A percentile compares a stretch with the other conserved stretches of the same genome.
Evolutionary conservation across 2,113 vertebrate species (phyloP).

Genomic region (Tachycineta bicolor): DNA sequence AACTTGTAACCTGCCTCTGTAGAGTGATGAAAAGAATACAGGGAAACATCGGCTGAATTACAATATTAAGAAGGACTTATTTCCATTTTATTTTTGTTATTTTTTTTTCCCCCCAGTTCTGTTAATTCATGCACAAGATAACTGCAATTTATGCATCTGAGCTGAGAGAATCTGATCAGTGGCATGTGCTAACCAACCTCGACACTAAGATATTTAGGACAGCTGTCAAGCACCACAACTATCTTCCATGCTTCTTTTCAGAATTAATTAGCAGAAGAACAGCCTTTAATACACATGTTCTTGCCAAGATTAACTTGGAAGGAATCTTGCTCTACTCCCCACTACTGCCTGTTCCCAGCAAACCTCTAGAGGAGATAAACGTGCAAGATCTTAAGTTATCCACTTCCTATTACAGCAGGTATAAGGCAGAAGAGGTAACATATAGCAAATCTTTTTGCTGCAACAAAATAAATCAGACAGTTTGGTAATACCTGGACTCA

Average conservation of each 20-base stretch:
- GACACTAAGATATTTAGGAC: constrained; percentile 50
- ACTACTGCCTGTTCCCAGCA: background rate
- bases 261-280: constrained; percentile 67
- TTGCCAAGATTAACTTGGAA: constrained; percentile 68
- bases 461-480: background rate
- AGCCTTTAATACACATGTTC: background rate
- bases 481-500: background rate
- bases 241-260: constrained; percentile 54
- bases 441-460: background rate
- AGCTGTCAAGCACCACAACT: constrained; percentile 64
- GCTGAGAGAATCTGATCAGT: constrained; percentile 53
- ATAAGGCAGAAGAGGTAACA: background rate
- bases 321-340: background rate
- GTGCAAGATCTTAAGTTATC: background rate
- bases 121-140: background rate
- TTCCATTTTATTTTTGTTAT: background rate
- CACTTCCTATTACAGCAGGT: background rate
- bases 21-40: background rate
- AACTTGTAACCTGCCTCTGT: background rate
- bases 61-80: background rate
- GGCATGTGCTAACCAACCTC: constrained; percentile 48
- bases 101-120: too few species aligned
- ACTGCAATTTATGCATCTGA: background rate
- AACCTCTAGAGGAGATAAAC: constrained; percentile 9
- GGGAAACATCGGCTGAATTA: background rate